These are phyloP conservation scores for Vandiemenella viatica DNA, from an alignment of 2,888 invertebrate species.

Conservation along the genomic window DNA sequence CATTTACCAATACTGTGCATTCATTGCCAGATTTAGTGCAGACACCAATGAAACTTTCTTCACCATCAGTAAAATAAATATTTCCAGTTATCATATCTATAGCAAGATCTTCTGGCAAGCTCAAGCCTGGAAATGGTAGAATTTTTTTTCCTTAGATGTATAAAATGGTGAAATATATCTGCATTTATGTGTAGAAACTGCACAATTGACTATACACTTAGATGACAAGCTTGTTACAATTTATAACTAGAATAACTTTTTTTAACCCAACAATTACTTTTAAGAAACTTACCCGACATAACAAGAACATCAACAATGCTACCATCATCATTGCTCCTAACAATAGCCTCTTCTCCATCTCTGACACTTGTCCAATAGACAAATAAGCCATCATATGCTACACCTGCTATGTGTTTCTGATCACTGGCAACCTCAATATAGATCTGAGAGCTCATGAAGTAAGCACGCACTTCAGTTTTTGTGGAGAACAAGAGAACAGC, in stretches of 20 bases:
- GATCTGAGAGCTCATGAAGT: constrained; percentile 39
- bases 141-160: neutral
- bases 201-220: neutral
- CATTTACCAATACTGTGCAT: constrained; percentile 47
- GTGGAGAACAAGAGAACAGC: constrained; percentile 53
- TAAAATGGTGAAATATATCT: neutral
- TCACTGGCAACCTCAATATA: constrained; percentile 23
- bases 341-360: constrained; percentile 53
- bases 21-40: constrained; percentile 50
- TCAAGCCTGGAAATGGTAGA: constrained; percentile 38
- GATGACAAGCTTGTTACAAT: neutral
- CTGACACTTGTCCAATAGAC: constrained; percentile 67
- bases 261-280: too few relatives aligned
- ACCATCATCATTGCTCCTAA: constrained; percentile 46
- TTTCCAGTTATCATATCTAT: constrained; percentile 66
- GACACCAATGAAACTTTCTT: constrained; percentile 52
- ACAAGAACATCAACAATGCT: constrained; percentile 38
- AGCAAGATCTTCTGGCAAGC: constrained; percentile 57
- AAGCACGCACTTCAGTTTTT: constrained; percentile 38
- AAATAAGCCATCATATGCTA: constrained; percentile 50
- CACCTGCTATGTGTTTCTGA: constrained; percentile 34
- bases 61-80: constrained; percentile 66
- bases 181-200: neutral
- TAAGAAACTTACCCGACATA: constrained; percentile 24
- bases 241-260: neutral